phyloP scores from a whole-genome alignment of 2,113 vertebrate genomes.

The Otocyon megalotis region DNA sequence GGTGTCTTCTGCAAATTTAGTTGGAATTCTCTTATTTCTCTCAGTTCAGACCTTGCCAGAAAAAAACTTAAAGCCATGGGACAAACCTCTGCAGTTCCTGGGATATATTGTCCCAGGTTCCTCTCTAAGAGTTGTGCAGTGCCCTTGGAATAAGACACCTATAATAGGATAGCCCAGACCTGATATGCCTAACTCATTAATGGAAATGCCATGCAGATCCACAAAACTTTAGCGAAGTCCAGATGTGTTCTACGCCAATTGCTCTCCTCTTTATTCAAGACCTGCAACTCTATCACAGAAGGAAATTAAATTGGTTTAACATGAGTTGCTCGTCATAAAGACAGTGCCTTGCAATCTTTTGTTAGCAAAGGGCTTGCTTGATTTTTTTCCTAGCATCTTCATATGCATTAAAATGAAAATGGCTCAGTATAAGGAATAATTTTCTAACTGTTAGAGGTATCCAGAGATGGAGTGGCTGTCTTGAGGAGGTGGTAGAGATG shows the following conservation, averaged over 20 bases:
- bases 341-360: constrained; percentile 60
- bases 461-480: not conserved
- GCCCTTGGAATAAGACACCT: constrained; percentile 31
- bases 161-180: constrained; percentile 47
- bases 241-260: constrained; percentile 68
- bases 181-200: constrained; percentile 63
- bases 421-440: not conserved
- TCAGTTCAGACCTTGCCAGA: not conserved
- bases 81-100: constrained; percentile 34
- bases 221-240: constrained; percentile 74
- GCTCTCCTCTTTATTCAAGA: constrained; percentile 62
- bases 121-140: constrained; percentile 14
- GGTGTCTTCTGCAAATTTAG: constrained; percentile 50
- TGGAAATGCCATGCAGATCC: constrained; percentile 73
- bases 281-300: constrained; percentile 50
- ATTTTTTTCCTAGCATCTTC: constrained; percentile 60
- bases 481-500: constrained; percentile 49
- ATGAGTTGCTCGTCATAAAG: constrained; percentile 67
- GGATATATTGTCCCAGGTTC: constrained; percentile 37
- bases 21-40: constrained; percentile 54
- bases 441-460: constrained; percentile 36
- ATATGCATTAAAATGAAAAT: constrained; percentile 43
- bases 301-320: constrained; percentile 70
- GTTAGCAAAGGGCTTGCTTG: constrained; percentile 50
- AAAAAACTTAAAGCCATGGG: constrained; percentile 46